Evolutionary conservation across 2,888 invertebrate species (phyloP), one percentile per base, ranked within the genome.

Genomic region (Drosophila paranaensis): DNA sequence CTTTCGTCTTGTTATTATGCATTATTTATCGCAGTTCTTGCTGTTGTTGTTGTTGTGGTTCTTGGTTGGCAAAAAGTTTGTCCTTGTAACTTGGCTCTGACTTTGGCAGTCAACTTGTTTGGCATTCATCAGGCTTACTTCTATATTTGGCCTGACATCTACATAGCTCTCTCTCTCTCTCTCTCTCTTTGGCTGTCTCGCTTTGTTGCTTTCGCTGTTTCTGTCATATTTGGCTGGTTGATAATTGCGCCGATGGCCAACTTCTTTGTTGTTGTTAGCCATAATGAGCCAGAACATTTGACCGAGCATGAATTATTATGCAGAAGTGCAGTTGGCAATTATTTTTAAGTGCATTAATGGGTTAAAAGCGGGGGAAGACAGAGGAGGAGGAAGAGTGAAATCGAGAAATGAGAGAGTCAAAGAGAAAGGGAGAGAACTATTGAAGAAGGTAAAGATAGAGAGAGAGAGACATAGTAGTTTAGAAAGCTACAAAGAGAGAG

Each of bases 111-210:
- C 86, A 82, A 82, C 74, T 85, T 85, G 69, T 79, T 73, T 87
- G 80, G 80, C 84, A 87, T 84, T 87, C 87, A 84, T 84, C 87
- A 84, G 81, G 69, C 77, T 79, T 72, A 58, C 64, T 69, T 76
- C 77, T 66, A 51, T 54, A 63, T 55, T 51, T 56, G 27, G 57
- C 43, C 43, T 60, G 70, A 67, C 77, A 77, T 63, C 63, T 77
- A 60, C 63, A 77, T 67, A 58, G 65, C 14, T 9, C 3, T 30
- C 27, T 13, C 25, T 27, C 10, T 16, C 4, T 27, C 14, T 14
- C 13, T n/a, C n/a, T 33, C 25, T n/a, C n/a, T 37, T 27, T 27
- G 20, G 20, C 20, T 33, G 1, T 14, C 25, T 48, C 16, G 30
- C 14, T 37, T 27, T 63, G 30, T 25, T 50, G 54, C 30, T 20